These are phyloP conservation scores for Hylomyscus alleni DNA, from an alignment of 2,797 vertebrate species.

Conservation along the genomic window DNA sequence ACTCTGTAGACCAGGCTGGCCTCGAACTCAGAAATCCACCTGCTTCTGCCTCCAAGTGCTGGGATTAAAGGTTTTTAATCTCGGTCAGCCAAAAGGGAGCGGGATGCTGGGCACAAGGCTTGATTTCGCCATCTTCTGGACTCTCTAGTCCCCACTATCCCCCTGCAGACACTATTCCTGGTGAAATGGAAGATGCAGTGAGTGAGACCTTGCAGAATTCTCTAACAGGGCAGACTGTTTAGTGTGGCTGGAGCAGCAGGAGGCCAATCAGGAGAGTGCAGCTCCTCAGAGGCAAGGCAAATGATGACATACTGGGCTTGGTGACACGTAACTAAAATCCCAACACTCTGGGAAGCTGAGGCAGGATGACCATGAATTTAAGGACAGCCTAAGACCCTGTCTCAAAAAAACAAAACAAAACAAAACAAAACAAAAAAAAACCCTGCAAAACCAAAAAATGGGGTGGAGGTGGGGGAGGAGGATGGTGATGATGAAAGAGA, in stretches of 20 bases:
- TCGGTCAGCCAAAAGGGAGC: background rate
- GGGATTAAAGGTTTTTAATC: background rate
- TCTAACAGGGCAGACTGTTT: background rate
- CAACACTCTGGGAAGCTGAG: background rate
- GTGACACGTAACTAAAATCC: background rate
- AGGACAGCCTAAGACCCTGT: background rate
- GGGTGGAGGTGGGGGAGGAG: rapidly evolving
- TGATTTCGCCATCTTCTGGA: background rate
- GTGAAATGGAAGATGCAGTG: no score
- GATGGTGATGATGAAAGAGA: background rate
- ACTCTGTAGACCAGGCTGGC: no score
- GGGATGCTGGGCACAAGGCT: background rate
- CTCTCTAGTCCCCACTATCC: background rate
- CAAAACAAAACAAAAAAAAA: no score
- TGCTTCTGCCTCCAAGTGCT: no score
- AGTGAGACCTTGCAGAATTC: background rate
- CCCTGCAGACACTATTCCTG: background rate
- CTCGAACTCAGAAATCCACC: no score
- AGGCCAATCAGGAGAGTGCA: background rate
- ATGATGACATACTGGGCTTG: background rate
- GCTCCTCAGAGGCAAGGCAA: background rate
- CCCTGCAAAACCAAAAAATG: background rate
- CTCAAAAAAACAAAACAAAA: no score
- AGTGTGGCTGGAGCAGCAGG: background rate
- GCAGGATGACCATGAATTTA: background rate